Evolutionary conservation across 2,888 invertebrate species (phyloP).

Genomic region (Dasysyrphus albostriatus): DNA sequence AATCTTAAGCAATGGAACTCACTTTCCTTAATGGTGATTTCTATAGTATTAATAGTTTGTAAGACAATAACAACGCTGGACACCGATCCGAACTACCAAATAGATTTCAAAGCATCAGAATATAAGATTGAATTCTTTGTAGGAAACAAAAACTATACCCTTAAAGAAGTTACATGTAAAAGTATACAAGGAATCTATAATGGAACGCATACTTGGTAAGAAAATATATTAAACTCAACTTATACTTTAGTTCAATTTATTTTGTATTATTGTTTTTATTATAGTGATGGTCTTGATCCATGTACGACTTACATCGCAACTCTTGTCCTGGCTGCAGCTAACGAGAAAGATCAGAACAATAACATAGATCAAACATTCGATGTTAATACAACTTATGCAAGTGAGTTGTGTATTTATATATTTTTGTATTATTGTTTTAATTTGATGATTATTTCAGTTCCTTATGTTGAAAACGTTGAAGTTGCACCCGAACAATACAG

Average conservation of each 20-base stretch:
- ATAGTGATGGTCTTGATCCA: constrained; percentile 80
- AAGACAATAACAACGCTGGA: constrained; percentile 33
- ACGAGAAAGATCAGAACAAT: constrained; percentile 44
- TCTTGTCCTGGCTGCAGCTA: constrained; percentile 72
- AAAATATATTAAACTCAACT: too few relatives aligned
- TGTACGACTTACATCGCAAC: constrained; percentile 79
- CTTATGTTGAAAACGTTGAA: constrained; percentile 18
- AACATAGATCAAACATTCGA: constrained; percentile 66
- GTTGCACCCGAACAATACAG: constrained; percentile 39
- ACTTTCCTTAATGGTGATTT: constrained; percentile 65
- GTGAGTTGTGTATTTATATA: constrained; percentile 75
- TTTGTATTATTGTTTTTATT: too few relatives aligned
- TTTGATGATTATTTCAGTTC: constrained; percentile 30
- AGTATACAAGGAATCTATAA: constrained; percentile 63
- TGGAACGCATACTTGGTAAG: constrained; percentile 79
- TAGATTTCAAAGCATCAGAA: constrained; percentile 17
- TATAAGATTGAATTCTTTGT: constrained; percentile 53
- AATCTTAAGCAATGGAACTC: constrained; percentile 74
- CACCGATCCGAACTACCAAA: constrained; percentile 27
- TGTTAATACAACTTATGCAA: constrained; percentile 78
- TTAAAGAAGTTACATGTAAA: constrained; percentile 77
- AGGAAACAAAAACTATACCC: constrained; percentile 76
- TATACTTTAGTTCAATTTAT: too few relatives aligned
- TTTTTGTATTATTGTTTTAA: background rate
- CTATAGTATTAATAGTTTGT: constrained; percentile 68